Conservation (phyloP, 2,797 vertebrate genomes). For the Centroberyx gerrardi region DNA sequence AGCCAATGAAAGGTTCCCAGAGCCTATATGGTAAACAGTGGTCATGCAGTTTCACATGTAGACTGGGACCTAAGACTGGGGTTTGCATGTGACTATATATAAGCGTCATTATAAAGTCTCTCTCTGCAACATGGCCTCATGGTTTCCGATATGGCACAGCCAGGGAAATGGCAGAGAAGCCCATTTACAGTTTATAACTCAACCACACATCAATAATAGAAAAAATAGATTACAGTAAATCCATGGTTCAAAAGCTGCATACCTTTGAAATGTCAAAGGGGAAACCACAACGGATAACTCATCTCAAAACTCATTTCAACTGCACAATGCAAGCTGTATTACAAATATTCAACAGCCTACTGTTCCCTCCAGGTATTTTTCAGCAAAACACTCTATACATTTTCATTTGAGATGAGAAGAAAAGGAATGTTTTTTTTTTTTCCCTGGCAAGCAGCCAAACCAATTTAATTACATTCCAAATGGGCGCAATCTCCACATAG, state of each 20-base stretch:
- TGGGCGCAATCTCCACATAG: conserved; percentile 75
- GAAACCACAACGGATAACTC: conserved; percentile 83
- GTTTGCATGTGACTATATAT: conserved; percentile 74
- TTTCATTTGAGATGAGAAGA: conserved; percentile 79
- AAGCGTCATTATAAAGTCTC: conserved; percentile 72
- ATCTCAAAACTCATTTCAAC: conserved; percentile 86
- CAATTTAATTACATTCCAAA: conserved; percentile 85
- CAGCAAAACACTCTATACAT: conserved; percentile 81
- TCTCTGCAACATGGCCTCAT: conserved; percentile 60
- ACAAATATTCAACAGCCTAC: conserved; percentile 83
- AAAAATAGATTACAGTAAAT: conserved; percentile 86
- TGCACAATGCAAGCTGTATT: conserved; percentile 80
- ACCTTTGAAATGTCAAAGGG: conserved; percentile 87
- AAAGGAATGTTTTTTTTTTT: conserved; percentile 63
- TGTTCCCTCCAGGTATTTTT: conserved; percentile 82
- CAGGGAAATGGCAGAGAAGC: conserved; percentile 71
- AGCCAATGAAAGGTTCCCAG: conserved; percentile 32
- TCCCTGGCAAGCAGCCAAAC: conserved; percentile 76
- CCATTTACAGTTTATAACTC: conserved; percentile 87
- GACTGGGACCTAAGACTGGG: conserved; percentile 58
- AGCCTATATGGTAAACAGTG: conserved; percentile 54
- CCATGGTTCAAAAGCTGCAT: conserved; percentile 82
- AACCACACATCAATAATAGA: conserved; percentile 84
- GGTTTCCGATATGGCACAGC: conserved; percentile 74
- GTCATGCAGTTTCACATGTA: conserved; percentile 46